Evolutionary conservation across 2,888 invertebrate genomes (phyloP).

Genomic region (Hypselothyrea guttata): DNA sequence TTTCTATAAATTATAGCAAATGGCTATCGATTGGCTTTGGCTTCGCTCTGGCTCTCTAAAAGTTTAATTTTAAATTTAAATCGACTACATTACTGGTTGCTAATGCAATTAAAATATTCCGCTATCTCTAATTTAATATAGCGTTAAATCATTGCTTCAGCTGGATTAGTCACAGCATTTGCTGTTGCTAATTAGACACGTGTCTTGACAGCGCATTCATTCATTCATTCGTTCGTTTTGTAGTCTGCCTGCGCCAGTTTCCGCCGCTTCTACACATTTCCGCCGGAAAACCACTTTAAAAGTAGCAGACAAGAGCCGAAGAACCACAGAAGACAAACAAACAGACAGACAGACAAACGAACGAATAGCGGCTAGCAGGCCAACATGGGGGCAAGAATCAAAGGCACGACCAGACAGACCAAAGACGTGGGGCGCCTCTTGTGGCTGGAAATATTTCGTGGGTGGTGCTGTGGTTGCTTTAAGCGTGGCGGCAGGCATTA

Average conservation of each 20-base stretch:
- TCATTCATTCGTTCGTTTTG: slow-evolving; percentile 3
- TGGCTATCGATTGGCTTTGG: no score
- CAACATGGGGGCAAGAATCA: slow-evolving; percentile 39
- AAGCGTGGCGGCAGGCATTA: slow-evolving; percentile 36
- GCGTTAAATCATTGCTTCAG: slow-evolving; percentile 1
- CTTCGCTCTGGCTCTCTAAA: no score
- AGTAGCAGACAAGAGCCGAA: slow-evolving; percentile 19
- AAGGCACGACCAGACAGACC: slow-evolving; percentile 35
- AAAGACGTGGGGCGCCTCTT: background rate
- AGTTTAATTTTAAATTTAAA: no score
- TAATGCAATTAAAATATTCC: background rate
- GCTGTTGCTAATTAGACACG: slow-evolving; percentile 41
- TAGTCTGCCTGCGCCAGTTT: background rate
- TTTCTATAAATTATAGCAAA: no score
- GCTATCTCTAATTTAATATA: background rate
- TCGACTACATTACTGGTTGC: background rate
- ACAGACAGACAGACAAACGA: slow-evolving; percentile 16
- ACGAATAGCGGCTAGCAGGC: slow-evolving; percentile 1
- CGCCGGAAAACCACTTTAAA: slow-evolving; percentile 46
- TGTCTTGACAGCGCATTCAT: slow-evolving; percentile 37
- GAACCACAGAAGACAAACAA: slow-evolving; percentile 1
- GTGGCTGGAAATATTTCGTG: background rate
- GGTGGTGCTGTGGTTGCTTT: slow-evolving; percentile 35
- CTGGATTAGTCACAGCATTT: slow-evolving; percentile 11
- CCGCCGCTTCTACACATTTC: slow-evolving; percentile 16